Base-by-base conservation (phyloP, 2,113 vertebrate genomes). In the Peromyscus californicus region DNA sequence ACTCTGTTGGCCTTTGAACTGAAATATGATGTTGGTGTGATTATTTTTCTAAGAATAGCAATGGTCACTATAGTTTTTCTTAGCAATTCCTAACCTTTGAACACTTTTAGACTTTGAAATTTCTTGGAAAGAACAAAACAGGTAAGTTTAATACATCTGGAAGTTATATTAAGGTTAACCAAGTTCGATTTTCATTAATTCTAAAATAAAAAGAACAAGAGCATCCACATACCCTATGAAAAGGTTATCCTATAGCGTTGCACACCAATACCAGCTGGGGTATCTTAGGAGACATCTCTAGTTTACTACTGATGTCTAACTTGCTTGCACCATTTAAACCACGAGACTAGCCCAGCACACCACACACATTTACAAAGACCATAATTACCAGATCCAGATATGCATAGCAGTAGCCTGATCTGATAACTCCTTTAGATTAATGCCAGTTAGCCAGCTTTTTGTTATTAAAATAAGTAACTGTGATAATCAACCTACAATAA, bases 11-110 rank as follows among this genome's bases (percentile, higher is more conserved):
- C 65, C 83, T 59, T 61, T 36, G 42, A 94, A 95, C 1, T 74
- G n/a, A 95, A 91, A 96, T 70, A 70, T 57, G 94, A 51, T 57
- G 13, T 54, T 93, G 57, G 67, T 91, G 4, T 91, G 82, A 95
- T 79, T 91, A 92, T 61, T 94, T 97, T 79, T 92, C 84, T 85
- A 96, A 93, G 75, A 95, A 91, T 19, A 97, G 76, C 59, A 96
- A 67, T 48, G 75, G 88, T 59, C 94, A 89, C 59, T 90, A 76
- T 0, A 84, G 36, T 63, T 90, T 96, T 97, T 84, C n/a, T 84
- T 19, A 42, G 82, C n/a, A 63, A n/a, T 85, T 85, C 39, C 22
- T 39, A 85, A 65, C 59, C 59, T 65, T 79, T 90, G 8, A 42
- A 39, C 65, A 88, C 84, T 95, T 31, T 95, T 76, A 88, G 57